Percentiles rank a stretch among this genome's conserved stretches.
These are phyloP conservation scores for Drosophila acutilabella DNA, from an alignment of 2,888 invertebrate species.

Conservation along the genomic window DNA sequence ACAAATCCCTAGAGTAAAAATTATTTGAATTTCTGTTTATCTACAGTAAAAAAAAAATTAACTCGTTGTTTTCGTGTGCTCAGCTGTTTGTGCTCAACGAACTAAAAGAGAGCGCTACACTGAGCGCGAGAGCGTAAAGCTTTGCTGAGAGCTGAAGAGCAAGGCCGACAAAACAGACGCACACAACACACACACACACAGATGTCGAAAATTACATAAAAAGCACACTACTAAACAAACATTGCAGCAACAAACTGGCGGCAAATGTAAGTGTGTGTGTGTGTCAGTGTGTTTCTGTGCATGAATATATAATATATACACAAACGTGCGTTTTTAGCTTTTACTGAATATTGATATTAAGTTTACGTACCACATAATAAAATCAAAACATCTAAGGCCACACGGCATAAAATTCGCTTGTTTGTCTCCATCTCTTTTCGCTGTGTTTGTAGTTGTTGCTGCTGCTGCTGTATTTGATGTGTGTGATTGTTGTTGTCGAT, in stretches of 20 bases:
- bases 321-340: constrained; percentile 2
- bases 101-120: constrained; percentile 7
- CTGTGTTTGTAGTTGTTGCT: constrained; percentile 35
- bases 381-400: constrained; percentile 89
- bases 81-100: constrained; percentile 33
- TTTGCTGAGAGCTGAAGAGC: constrained; percentile 25
- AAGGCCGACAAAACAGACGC: constrained; percentile 11
- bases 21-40: constrained; percentile 8
- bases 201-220: constrained; percentile 41
- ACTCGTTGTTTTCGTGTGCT: neutral
- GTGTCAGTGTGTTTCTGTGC: neutral
- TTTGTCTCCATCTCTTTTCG: constrained; percentile 82
- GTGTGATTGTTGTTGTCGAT: constrained; percentile 43
- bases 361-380: constrained; percentile 89
- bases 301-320: neutral
- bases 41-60: constrained; percentile 3
- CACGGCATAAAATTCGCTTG: constrained; percentile 87
- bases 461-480: constrained; percentile 36
- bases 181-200: constrained; percentile 16
- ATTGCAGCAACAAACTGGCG: constrained; percentile 37
- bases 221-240: constrained; percentile 35
- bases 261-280: constrained; percentile 1
- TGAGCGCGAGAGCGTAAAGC: constrained; percentile 29
- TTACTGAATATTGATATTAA: constrained; percentile 7
- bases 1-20: neutral